Conservation (phyloP, 1,140 invertebrate genomes). For the Bombus impatiens region DNA sequence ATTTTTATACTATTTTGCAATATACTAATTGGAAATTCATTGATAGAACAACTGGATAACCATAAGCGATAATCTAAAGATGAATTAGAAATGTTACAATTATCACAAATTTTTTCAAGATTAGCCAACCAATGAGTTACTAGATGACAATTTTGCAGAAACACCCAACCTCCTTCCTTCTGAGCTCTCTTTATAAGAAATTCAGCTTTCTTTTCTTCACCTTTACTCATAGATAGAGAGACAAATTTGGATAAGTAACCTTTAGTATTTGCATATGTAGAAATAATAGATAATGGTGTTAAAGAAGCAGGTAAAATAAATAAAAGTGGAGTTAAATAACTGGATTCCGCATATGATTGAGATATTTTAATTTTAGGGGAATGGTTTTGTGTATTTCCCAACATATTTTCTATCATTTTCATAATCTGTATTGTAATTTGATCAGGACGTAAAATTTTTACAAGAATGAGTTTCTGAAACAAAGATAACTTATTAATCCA, state of each 20-base stretch:
- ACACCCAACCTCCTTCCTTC: conserved; percentile 85
- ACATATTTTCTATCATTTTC: conserved; percentile 80
- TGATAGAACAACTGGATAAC: conserved; percentile 87
- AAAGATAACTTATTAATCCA: conserved; percentile 80
- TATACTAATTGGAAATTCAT: conserved; percentile 85
- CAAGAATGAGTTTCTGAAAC: conserved; percentile 85
- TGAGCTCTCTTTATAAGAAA: conserved; percentile 84
- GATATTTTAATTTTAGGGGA: conserved; percentile 79
- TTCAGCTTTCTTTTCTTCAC: conserved; percentile 83
- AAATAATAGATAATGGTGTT: conserved; percentile 83
- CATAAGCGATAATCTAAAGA: conserved; percentile 86
- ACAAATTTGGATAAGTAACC: conserved; percentile 84
- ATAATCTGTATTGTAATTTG: conserved; percentile 80
- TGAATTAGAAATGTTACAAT: conserved; percentile 82
- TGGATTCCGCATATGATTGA: conserved; percentile 85
- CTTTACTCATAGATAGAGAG: conserved; percentile 86
- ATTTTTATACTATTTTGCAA: conserved; percentile 88
- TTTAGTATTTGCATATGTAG: conserved; percentile 83
- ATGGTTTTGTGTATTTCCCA: conserved; percentile 76
- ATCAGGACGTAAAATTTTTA: conserved; percentile 85
- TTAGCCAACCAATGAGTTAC: conserved; percentile 84
- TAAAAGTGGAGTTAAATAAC: conserved; percentile 84
- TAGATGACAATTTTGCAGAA: conserved; percentile 90
- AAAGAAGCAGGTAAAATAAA: conserved; percentile 86
- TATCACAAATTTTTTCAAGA: conserved; percentile 83